Evolutionary conservation across 2,888 invertebrate species (phyloP).

Genomic region (Nomada ferruginata): DNA sequence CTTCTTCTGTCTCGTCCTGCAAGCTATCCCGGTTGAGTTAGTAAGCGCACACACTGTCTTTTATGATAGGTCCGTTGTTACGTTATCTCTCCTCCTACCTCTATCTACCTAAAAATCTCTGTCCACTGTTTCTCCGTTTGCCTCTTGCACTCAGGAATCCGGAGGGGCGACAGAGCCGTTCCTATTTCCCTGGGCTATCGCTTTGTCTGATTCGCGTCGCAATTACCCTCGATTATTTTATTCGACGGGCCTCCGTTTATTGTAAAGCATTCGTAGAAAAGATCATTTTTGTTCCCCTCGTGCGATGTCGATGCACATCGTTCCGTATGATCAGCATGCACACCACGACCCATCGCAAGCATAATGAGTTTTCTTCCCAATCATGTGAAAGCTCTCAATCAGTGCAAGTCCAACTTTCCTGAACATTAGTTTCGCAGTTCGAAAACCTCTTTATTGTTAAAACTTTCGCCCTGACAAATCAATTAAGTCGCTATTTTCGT

Average conservation of each 20-base stretch:
- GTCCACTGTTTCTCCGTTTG: conserved; percentile 40
- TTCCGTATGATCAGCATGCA: not conserved
- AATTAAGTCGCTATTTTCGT: no score
- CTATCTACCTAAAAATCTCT: conserved; percentile 49
- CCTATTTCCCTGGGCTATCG: no score
- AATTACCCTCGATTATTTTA: not conserved
- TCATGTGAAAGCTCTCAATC: no score
- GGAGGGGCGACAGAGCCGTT: conserved; percentile 21
- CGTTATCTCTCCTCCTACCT: conserved; percentile 57
- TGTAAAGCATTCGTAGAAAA: conserved; percentile 50
- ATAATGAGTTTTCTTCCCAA: no score
- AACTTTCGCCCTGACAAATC: no score
- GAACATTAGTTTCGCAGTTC: no score
- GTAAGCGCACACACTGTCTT: conserved; percentile 82
- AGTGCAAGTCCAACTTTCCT: no score
- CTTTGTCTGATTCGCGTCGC: not conserved
- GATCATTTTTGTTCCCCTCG: conserved; percentile 48
- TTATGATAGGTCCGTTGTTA: conserved; percentile 79
- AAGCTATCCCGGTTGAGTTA: conserved; percentile 71
- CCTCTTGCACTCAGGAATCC: conserved; percentile 40
- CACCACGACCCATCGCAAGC: no score
- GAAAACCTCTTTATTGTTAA: no score
- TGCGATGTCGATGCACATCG: conserved; percentile 6
- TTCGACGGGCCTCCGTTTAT: not conserved
- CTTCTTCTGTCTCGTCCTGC: not conserved